Percentiles rank a stretch among this genome's conserved stretches.
Evolutionary conservation across 2,113 vertebrate genomes (phyloP).

Genomic region (Bungarus multicinctus): DNA sequence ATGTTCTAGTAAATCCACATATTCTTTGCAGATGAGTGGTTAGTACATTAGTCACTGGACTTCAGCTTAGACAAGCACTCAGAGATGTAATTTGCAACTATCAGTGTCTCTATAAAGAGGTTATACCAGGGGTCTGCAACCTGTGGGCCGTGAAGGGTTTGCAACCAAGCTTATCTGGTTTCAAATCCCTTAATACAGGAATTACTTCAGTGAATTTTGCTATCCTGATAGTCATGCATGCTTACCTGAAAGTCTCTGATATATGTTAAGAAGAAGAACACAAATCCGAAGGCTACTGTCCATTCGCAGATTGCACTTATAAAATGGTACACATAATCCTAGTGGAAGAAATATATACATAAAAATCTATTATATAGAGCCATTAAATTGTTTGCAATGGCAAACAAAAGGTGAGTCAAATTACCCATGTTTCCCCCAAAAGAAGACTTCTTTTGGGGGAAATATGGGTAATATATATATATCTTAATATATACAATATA

Average conservation of each 20-base stretch:
- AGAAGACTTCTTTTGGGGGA: too few relatives aligned
- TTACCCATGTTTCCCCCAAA: too few relatives aligned
- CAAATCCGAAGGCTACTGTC: constrained; percentile 88
- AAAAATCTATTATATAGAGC: neutral
- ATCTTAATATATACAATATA: too few relatives aligned
- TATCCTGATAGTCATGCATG: constrained; percentile 3
- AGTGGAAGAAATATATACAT: constrained; percentile 28
- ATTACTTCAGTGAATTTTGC: neutral
- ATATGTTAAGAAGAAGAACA: constrained; percentile 91
- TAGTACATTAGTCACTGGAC: neutral
- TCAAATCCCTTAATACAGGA: too few relatives aligned
- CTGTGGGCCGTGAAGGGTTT: too few relatives aligned
- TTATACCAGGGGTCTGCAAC: too few relatives aligned
- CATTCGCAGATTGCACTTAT: constrained; percentile 89
- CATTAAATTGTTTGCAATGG: neutral
- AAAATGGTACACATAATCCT: constrained; percentile 76
- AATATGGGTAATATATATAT: too few relatives aligned
- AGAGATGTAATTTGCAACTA: neutral
- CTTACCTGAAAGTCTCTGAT: constrained; percentile 93
- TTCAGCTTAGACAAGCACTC: neutral
- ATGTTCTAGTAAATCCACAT: neutral
- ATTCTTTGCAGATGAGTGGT: neutral
- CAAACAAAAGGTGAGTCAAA: neutral
- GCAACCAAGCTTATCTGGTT: too few relatives aligned
- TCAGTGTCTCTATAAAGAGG: neutral